These are phyloP conservation scores for Melipona quadrifasciata DNA, from an alignment of 1,140 invertebrate species.

Conservation along the genomic window DNA sequence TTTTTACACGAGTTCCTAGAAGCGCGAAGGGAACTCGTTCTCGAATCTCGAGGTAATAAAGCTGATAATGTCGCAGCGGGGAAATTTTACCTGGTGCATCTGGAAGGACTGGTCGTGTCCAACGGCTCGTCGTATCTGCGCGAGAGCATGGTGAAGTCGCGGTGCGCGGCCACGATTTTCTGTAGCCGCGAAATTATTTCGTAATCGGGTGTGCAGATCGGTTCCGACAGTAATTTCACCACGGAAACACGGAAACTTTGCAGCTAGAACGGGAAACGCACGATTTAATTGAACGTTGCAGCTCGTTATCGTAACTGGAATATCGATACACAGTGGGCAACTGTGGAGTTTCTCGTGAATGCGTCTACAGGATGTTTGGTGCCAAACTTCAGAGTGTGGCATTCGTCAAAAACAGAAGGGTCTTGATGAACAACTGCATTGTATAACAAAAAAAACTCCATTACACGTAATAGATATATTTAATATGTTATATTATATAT, in stretches of 20 bases:
- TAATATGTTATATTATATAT: too few species aligned
- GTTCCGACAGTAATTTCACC: slow-evolving; percentile 86
- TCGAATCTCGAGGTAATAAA: too few species aligned
- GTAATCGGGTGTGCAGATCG: slow-evolving; percentile 88
- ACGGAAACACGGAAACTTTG: slow-evolving; percentile 87
- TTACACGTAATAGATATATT: too few species aligned
- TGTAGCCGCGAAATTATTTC: slow-evolving; percentile 89
- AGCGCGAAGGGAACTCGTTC: too few species aligned
- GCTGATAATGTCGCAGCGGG: background rate
- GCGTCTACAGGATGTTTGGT: too few species aligned
- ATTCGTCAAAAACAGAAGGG: too few species aligned
- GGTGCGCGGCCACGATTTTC: slow-evolving; percentile 89
- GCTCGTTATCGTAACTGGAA: background rate
- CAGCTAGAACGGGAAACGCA: slow-evolving; percentile 76
- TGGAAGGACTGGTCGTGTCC: slow-evolving; percentile 70
- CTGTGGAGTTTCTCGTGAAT: too few species aligned
- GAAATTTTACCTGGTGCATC: slow-evolving; percentile 74
- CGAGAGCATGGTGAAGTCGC: slow-evolving; percentile 89
- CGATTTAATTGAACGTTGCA: too few species aligned
- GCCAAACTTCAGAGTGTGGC: too few species aligned
- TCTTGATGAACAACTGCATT: too few species aligned
- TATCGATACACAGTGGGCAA: background rate
- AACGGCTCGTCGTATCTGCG: slow-evolving; percentile 87
- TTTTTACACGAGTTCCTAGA: too few species aligned
- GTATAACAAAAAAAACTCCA: too few species aligned